Evolutionary conservation across 2,113 vertebrate species (phyloP).

Genomic region (Ondatra zibethicus): DNA sequence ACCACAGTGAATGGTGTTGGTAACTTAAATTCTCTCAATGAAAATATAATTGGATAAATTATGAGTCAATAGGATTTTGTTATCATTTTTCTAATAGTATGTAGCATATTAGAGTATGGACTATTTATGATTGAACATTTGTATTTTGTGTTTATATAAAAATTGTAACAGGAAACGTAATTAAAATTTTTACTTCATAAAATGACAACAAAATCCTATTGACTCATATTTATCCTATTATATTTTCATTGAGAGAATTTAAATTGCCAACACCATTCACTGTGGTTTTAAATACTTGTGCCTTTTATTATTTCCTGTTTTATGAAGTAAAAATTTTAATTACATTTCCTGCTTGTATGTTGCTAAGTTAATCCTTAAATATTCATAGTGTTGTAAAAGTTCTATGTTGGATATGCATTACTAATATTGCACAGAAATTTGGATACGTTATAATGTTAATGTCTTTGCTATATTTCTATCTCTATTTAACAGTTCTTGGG

Average conservation of each 20-base stretch:
- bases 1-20: background rate
- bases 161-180: no score
- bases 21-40: background rate
- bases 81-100: no score
- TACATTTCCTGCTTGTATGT: background rate
- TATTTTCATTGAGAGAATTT: background rate
- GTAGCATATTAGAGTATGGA: no score
- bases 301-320: background rate
- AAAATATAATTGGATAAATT: background rate
- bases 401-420: background rate
- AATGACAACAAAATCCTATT: background rate
- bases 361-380: background rate
- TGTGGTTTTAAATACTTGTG: background rate
- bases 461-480: background rate
- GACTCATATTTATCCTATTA: background rate
- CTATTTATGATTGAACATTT: no score
- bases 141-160: no score
- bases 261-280: background rate
- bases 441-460: background rate
- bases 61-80: background rate
- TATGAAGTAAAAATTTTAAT: background rate
- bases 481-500: background rate
- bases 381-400: background rate
- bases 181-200: no score
- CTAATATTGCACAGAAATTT: background rate